These are phyloP conservation scores for Ptilodon capucinus DNA, from an alignment of 2,888 invertebrate species.

Conservation along the genomic window DNA sequence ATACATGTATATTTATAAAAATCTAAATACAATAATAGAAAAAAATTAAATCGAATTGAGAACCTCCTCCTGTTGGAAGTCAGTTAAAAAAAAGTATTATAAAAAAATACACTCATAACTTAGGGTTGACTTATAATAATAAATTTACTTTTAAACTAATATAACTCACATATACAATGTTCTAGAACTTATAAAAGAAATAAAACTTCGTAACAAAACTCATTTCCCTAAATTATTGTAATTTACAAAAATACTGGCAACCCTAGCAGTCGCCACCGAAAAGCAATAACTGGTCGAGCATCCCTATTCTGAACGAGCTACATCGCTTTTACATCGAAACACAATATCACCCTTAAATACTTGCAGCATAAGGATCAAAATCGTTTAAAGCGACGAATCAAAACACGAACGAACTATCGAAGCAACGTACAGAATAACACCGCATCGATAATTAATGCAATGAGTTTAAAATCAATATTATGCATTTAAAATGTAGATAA, in stretches of 20 bases:
- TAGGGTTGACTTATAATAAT: too few species aligned
- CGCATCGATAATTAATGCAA: constrained; percentile 49
- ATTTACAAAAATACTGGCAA: constrained; percentile 21
- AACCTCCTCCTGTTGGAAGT: too few species aligned
- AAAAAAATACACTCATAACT: too few species aligned
- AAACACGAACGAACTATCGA: constrained; percentile 37
- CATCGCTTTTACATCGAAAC: constrained; percentile 30
- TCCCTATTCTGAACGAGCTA: constrained; percentile 56
- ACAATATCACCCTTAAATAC: constrained; percentile 44
- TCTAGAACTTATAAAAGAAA: background rate
- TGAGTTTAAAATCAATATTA: constrained; percentile 35
- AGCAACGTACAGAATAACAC: constrained; percentile 61
- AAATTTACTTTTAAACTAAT: too few species aligned
- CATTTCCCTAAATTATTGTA: constrained; percentile 15
- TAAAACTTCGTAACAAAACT: constrained; percentile 3
- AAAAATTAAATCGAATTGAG: too few species aligned
- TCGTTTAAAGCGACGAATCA: constrained; percentile 33
- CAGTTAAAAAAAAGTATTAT: too few species aligned
- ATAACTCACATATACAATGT: background rate
- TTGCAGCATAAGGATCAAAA: constrained; percentile 40
- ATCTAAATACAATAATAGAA: too few species aligned
- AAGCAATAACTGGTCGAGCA: constrained; percentile 52
- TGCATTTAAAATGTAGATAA: constrained; percentile 7
- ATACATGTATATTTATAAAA: too few species aligned
- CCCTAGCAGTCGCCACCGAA: constrained; percentile 34